These are phyloP conservation scores for Tenthredo livida DNA, from an alignment of 2,888 invertebrate genomes.

Conservation along the genomic window DNA sequence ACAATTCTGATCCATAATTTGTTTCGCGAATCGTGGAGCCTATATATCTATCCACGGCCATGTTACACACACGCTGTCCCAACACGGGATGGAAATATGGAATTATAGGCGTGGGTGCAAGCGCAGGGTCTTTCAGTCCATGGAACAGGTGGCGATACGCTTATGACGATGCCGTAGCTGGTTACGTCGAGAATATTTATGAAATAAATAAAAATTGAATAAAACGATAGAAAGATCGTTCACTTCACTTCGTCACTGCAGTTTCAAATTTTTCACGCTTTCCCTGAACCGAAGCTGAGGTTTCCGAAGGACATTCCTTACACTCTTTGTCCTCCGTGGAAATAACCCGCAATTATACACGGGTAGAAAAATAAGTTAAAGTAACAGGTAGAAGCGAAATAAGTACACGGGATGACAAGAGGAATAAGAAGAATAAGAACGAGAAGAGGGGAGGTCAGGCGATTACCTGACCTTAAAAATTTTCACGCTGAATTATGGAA, in stretches of 20 bases:
- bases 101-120: conserved; percentile 39
- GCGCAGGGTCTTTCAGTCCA: conserved; percentile 9
- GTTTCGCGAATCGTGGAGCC: not conserved
- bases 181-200: not conserved
- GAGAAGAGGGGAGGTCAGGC: not conserved
- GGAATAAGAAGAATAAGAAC: not conserved
- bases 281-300: not conserved
- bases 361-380: not conserved
- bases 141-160: conserved; percentile 44
- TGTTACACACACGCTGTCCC: not conserved
- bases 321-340: not conserved
- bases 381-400: not conserved
- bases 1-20: not conserved
- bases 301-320: not conserved
- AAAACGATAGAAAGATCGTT: not conserved
- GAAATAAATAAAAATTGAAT: conserved; percentile 11
- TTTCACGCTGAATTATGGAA: not conserved
- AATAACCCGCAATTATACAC: not conserved
- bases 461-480: not conserved
- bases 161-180: conserved; percentile 34
- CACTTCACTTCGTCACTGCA: not conserved
- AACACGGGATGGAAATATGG: conserved; percentile 22
- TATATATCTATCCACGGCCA: not conserved
- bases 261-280: conserved; percentile 6
- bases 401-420: not conserved